These are phyloP conservation scores for Ancistrus triradiatus DNA, from an alignment of 2,113 vertebrate species.

Conservation along the genomic window DNA sequence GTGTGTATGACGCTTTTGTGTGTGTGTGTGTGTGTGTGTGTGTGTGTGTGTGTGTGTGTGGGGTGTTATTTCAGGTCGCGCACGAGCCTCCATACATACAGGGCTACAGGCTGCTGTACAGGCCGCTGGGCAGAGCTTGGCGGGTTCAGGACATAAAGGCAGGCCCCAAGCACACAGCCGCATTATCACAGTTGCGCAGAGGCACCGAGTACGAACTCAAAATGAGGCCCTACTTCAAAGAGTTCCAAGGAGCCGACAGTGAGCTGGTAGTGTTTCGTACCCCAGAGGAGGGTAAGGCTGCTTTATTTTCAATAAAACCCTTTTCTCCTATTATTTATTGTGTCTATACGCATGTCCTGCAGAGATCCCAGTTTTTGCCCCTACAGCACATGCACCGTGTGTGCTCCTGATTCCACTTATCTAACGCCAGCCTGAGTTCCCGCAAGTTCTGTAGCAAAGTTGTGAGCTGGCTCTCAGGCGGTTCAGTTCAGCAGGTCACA, in stretches of 20 bases:
- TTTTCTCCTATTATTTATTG: conserved; percentile 9
- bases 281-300: conserved; percentile 80
- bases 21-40: no score
- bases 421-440: conserved; percentile 5
- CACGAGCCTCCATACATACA: conserved; percentile 76
- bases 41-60: neutral
- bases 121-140: conserved; percentile 74
- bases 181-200: conserved; percentile 74
- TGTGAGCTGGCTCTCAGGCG: no score
- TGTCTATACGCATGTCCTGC: conserved; percentile 9
- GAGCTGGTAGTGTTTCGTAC: conserved; percentile 68
- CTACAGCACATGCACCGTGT: neutral
- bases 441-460: no score
- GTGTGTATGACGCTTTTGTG: no score
- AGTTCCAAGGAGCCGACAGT: conserved; percentile 84
- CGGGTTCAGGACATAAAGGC: conserved; percentile 70
- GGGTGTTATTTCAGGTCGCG: conserved; percentile 70
- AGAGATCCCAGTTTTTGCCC: neutral
- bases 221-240: conserved; percentile 83
- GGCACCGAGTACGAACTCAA: conserved; percentile 85
- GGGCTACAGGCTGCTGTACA: conserved; percentile 87
- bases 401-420: neutral
- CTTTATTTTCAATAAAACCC: neutral
- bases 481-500: no score
- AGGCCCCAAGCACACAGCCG: conserved; percentile 60